Conservation (phyloP, 2,113 vertebrate genomes). For the Emydocephalus ijimae region DNA sequence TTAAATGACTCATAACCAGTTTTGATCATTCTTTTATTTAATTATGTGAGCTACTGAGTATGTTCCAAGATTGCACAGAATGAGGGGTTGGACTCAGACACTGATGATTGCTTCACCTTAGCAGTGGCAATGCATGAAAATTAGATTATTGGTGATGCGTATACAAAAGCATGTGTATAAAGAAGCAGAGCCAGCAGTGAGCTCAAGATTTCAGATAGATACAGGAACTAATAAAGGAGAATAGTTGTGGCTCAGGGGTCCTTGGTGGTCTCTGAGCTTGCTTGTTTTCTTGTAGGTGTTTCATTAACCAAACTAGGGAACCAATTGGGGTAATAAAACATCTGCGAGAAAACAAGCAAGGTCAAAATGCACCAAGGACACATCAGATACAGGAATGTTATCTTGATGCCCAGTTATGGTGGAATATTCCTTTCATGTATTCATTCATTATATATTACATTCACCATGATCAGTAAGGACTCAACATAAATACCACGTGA, state of each 20-base stretch:
- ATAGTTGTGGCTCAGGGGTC: background rate
- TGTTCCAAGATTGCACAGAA: background rate
- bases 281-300: background rate
- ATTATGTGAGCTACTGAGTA: background rate
- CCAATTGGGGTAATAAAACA: background rate
- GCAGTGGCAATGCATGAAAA: background rate
- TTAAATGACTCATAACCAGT: background rate
- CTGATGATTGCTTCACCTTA: background rate
- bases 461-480: background rate
- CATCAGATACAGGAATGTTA: background rate
- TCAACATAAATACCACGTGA: background rate
- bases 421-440: background rate
- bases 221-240: background rate
- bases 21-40: constrained; percentile 1
- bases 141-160: background rate
- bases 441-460: background rate
- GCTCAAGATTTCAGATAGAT: too few relatives aligned
- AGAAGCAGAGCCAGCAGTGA: background rate
- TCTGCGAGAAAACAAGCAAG: background rate
- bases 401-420: background rate
- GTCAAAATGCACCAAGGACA: background rate
- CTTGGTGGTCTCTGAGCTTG: background rate
- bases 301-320: background rate
- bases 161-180: too few relatives aligned
- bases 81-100: background rate